phyloP scores from a whole-genome alignment of 2,888 invertebrate species.

The Sicus ferrugineus region DNA sequence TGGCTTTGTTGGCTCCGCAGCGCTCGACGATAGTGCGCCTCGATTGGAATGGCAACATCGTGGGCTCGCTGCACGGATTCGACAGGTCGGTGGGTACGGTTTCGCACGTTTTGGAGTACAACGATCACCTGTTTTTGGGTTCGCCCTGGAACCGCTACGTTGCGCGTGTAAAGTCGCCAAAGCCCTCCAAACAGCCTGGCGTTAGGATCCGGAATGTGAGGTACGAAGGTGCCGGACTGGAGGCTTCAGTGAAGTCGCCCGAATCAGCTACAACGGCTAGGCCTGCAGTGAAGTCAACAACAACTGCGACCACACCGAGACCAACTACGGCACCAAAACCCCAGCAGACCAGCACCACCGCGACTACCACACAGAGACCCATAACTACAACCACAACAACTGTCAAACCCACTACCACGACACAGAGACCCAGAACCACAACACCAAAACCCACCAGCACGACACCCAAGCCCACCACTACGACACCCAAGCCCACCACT shows the following conservation, averaged over 20 bases:
- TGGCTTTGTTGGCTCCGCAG: constrained; percentile 57
- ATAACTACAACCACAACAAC: constrained; percentile 43
- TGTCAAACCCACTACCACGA: constrained; percentile 44
- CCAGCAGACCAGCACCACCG: constrained; percentile 29
- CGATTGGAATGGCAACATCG: constrained; percentile 76
- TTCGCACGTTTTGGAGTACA: constrained; percentile 74
- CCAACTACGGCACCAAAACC: constrained; percentile 39
- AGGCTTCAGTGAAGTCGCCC: constrained; percentile 50
- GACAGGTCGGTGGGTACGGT: constrained; percentile 68
- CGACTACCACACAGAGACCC: constrained; percentile 45
- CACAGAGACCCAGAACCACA: constrained; percentile 43
- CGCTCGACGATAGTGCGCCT: constrained; percentile 72
- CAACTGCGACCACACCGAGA: constrained; percentile 38
- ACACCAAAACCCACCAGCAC: constrained; percentile 46
- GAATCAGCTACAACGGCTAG: constrained; percentile 47
- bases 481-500: constrained; percentile 40
- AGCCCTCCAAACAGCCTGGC: constrained; percentile 48
- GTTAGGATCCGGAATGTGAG: constrained; percentile 60
- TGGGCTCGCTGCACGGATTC: constrained; percentile 73
- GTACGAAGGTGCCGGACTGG: constrained; percentile 56
- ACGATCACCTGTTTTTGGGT: constrained; percentile 73
- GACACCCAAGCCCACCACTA: constrained; percentile 43
- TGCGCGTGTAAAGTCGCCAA: constrained; percentile 70
- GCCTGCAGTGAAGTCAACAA: constrained; percentile 47
- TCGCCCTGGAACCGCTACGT: constrained; percentile 74